A percentile compares a stretch with the other conserved stretches of the same genome.
phyloP scores from a whole-genome alignment of 2,888 invertebrate species.

The Aphodius granarius region DNA sequence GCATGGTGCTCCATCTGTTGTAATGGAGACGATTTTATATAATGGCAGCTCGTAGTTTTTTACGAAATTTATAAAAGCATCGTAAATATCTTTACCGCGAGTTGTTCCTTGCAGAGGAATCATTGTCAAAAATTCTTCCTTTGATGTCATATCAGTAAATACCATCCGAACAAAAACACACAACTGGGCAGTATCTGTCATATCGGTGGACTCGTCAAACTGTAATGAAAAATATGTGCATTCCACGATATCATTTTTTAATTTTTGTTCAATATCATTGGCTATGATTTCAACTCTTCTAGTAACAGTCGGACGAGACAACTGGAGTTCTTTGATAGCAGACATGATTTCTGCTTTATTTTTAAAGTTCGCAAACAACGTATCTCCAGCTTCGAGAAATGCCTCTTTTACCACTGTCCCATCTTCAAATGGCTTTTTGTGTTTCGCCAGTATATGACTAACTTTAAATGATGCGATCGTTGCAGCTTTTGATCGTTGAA shows the following conservation, averaged over 20 bases:
- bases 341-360: constrained; percentile 25
- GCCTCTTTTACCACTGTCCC: constrained; percentile 27
- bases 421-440: constrained; percentile 28
- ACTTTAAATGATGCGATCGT: constrained; percentile 23
- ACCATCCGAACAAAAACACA: constrained; percentile 34
- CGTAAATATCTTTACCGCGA: constrained; percentile 33
- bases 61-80: constrained; percentile 32
- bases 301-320: neutral
- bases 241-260: constrained; percentile 6
- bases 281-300: neutral
- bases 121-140: constrained; percentile 35
- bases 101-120: constrained; percentile 33
- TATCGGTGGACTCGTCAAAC: constrained; percentile 37
- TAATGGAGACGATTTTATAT: constrained; percentile 34
- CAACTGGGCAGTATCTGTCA: constrained; percentile 33
- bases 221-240: constrained; percentile 21
- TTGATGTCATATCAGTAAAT: constrained; percentile 29
- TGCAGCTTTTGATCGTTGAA: constrained; percentile 26
- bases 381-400: constrained; percentile 25
- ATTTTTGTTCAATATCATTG: neutral
- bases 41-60: constrained; percentile 29
- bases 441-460: constrained; percentile 27
- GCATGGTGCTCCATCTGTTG: constrained; percentile 37
- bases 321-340: neutral
- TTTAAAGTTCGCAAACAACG: constrained; percentile 29